phyloP scores from a whole-genome alignment of 2,113 vertebrate genomes.

The Platichthys stellatus region DNA sequence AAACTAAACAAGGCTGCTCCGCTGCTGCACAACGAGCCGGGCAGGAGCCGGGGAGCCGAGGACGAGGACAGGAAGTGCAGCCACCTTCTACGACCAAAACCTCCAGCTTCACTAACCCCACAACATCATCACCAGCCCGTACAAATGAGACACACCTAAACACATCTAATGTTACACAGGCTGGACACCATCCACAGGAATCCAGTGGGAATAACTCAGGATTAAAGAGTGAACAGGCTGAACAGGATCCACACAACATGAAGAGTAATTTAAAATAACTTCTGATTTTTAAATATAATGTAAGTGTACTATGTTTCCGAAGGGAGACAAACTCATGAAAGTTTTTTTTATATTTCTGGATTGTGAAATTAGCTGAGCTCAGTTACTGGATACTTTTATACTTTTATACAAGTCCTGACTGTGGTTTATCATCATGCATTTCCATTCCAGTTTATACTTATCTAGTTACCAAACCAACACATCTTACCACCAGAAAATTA shows the following conservation, averaged over 20 bases:
- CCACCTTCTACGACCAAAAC: conserved; percentile 59
- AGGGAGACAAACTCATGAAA: too few relatives aligned
- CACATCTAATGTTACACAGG: conserved; percentile 1
- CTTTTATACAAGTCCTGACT: conserved; percentile 12
- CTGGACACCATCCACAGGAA: not conserved
- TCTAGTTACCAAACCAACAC: conserved; percentile 42
- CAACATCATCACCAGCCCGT: conserved; percentile 25
- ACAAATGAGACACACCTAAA: conserved; percentile 27
- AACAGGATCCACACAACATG: not conserved
- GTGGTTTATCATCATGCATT: conserved; percentile 35
- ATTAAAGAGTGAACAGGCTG: not conserved
- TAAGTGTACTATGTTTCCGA: too few relatives aligned
- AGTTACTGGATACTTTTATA: conserved; percentile 34
- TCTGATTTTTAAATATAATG: too few relatives aligned
- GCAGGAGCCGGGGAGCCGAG: conserved; percentile 58
- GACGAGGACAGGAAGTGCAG: conserved; percentile 65
- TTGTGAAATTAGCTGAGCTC: conserved; percentile 20
- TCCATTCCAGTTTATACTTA: conserved; percentile 10
- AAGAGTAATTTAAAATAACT: too few relatives aligned
- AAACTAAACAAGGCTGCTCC: conserved; percentile 71
- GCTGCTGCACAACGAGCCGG: conserved; percentile 52
- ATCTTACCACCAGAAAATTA: conserved; percentile 40
- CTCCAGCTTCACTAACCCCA: conserved; percentile 29
- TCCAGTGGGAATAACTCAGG: not conserved
- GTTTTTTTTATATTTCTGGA: not conserved